Conservation (phyloP, 2,113 vertebrate genomes). For the Epinephelus fuscoguttatus region DNA sequence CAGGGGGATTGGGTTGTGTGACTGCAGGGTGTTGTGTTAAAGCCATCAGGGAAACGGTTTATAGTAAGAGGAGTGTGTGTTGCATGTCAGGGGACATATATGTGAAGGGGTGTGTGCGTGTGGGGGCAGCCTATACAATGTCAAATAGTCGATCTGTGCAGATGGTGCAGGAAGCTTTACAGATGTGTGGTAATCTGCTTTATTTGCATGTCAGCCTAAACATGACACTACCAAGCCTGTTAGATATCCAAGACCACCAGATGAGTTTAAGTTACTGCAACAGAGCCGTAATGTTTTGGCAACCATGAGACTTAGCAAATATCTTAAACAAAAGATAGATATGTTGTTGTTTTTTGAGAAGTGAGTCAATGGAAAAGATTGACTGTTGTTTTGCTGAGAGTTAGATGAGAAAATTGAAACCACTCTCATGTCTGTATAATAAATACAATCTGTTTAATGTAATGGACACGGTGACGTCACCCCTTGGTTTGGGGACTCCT, state of each 20-base stretch:
- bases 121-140: slow-evolving; percentile 24
- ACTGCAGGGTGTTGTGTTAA: slow-evolving; percentile 46
- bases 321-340: background rate
- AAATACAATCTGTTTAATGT: background rate
- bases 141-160: slow-evolving; percentile 55
- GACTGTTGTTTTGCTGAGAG: background rate
- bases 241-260: slow-evolving; percentile 31
- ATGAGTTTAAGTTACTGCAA: background rate
- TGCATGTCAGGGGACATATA: slow-evolving; percentile 49
- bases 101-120: slow-evolving; percentile 3
- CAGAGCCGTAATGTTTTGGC: background rate
- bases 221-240: slow-evolving; percentile 55
- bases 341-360: background rate
- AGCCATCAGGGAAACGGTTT: slow-evolving; percentile 40
- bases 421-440: background rate
- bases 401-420: background rate
- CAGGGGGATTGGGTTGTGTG: slow-evolving; percentile 29
- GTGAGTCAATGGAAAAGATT: background rate
- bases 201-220: slow-evolving; percentile 67
- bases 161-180: slow-evolving; percentile 67
- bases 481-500: too few relatives aligned
- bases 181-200: slow-evolving; percentile 75
- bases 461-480: too few relatives aligned
- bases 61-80: slow-evolving; percentile 32
- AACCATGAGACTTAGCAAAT: background rate